Conservation (phyloP, 2,888 invertebrate species). For the Nipponacmea schrenckii region DNA sequence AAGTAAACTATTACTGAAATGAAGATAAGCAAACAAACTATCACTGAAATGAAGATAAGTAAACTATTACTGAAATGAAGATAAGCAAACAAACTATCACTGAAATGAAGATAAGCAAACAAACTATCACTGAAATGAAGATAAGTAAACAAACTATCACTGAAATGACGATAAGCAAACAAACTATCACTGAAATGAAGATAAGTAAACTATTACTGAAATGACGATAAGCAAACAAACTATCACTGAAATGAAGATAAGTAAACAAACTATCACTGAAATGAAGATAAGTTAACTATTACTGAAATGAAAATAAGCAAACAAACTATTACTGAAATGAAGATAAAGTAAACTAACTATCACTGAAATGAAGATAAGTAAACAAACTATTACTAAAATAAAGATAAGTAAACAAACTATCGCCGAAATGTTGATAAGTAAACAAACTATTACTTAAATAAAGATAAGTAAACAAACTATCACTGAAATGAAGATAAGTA, state of each 20-base stretch:
- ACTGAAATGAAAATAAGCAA: constrained; percentile 41
- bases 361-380: too few species aligned
- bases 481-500: constrained; percentile 18
- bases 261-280: too few species aligned
- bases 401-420: constrained; percentile 68
- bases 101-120: constrained; percentile 67
- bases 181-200: constrained; percentile 17
- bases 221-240: constrained; percentile 25
- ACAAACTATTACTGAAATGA: neutral
- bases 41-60: neutral
- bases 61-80: too few species aligned
- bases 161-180: too few species aligned
- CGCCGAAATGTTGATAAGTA: constrained; percentile 28
- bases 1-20: too few species aligned
- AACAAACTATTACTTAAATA: too few species aligned
- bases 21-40: neutral
- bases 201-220: neutral
- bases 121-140: constrained; percentile 42
- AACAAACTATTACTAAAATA: too few species aligned
- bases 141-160: too few species aligned
- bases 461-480: too few species aligned
- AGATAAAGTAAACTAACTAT: too few species aligned
- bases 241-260: too few species aligned
- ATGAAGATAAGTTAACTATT: constrained; percentile 68
- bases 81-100: too few species aligned